Evolutionary conservation across 2,113 vertebrate genomes (phyloP).

Genomic region (Apodemus speciosus): DNA sequence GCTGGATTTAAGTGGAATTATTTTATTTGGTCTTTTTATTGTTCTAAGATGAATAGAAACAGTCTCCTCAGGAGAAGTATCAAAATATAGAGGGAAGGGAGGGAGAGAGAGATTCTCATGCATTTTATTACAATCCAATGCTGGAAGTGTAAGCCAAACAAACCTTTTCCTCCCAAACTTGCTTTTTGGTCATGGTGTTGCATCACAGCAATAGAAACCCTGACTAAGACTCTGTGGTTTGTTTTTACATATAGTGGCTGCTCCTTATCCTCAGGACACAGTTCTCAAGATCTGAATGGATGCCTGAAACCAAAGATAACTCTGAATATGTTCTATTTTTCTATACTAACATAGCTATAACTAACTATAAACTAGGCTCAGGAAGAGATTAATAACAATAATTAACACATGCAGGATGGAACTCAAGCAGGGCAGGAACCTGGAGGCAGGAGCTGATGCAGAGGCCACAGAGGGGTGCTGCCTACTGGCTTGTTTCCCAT

Average conservation of each 20-base stretch:
- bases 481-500: neutral
- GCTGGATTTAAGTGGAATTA: neutral
- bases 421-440: neutral
- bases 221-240: neutral
- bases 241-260: neutral
- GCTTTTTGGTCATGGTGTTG: neutral
- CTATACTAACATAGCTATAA: neutral
- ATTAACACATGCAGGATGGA: neutral
- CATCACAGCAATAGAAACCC: neutral
- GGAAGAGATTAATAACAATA: neutral
- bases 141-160: neutral
- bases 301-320: neutral
- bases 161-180: neutral
- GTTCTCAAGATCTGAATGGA: neutral
- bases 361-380: neutral
- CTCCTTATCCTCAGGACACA: too few species aligned
- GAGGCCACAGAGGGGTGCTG: neutral
- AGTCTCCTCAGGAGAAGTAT: neutral
- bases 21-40: neutral
- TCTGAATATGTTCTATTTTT: neutral
- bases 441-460: neutral
- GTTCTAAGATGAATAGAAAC: neutral
- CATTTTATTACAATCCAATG: neutral
- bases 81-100: neutral
- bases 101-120: neutral